phyloP scores from a whole-genome alignment of 2,113 vertebrate species.

The Aldabrachelys gigantea region DNA sequence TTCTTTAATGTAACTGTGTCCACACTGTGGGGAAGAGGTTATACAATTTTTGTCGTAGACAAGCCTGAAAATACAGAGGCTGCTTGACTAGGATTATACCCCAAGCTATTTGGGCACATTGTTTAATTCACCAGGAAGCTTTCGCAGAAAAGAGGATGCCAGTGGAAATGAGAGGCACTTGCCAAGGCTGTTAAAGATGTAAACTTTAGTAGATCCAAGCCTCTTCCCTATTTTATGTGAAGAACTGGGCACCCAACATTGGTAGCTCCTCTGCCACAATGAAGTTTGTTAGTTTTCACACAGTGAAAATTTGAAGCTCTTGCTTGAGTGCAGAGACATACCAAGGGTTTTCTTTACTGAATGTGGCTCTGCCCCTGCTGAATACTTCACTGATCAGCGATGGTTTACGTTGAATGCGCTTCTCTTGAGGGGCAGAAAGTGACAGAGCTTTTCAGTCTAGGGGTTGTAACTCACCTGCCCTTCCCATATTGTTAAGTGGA shows the following conservation, averaged over 20 bases:
- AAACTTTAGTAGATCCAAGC: background rate
- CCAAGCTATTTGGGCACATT: background rate
- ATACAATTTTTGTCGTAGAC: background rate
- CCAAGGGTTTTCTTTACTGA: background rate
- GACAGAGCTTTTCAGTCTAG: background rate
- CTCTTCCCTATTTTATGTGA: background rate
- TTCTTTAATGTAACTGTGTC: background rate
- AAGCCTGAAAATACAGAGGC: background rate
- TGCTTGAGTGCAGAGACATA: background rate
- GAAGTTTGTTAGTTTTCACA: slow-evolving; percentile 23
- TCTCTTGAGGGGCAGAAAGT: background rate
- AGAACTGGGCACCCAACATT: background rate
- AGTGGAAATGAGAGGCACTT: background rate
- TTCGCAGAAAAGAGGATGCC: background rate
- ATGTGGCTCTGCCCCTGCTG: background rate
- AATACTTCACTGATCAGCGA: background rate
- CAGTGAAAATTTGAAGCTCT: background rate
- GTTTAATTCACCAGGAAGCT: background rate
- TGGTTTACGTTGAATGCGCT: background rate
- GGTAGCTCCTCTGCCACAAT: background rate
- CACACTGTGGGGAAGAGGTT: background rate
- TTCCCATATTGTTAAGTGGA: background rate
- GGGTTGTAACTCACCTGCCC: background rate
- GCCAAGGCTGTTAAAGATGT: background rate
- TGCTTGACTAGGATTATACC: background rate